Evolutionary conservation across 2,797 vertebrate species (phyloP).

Genomic region (Mus minutoides): DNA sequence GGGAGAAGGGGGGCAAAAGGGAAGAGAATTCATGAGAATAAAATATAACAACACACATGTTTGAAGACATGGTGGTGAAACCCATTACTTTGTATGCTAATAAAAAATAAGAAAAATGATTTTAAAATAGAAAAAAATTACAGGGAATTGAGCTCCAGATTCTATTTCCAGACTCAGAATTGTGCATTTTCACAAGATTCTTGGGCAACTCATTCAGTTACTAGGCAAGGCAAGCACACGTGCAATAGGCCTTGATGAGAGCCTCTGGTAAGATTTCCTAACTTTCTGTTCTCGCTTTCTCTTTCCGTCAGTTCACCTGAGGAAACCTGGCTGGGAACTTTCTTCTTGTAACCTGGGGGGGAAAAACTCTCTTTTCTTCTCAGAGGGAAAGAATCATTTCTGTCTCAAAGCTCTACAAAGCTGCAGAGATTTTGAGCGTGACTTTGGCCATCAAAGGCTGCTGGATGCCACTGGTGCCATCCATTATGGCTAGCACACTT

Average conservation of each 20-base stretch:
- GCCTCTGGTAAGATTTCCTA: neutral
- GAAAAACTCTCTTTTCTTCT: neutral
- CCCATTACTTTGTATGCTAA: neutral
- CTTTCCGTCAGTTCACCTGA: neutral
- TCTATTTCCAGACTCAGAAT: neutral
- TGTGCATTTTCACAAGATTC: neutral
- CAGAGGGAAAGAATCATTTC: neutral
- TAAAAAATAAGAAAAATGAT: neutral
- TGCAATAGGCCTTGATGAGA: neutral
- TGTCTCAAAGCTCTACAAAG: neutral
- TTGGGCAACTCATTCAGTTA: neutral
- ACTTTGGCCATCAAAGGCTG: neutral
- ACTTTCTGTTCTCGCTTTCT: neutral
- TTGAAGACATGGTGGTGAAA: neutral
- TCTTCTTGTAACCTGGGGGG: constrained; percentile 13
- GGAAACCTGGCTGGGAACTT: neutral
- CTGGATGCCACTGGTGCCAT: neutral
- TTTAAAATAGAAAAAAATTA: neutral
- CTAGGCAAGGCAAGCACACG: neutral
- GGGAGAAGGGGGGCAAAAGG: too few species aligned
- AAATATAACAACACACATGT: neutral
- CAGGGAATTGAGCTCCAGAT: neutral
- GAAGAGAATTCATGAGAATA: neutral
- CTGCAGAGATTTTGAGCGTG: neutral
- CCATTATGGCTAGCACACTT: neutral